Evolutionary conservation across 2,888 invertebrate species (phyloP), one percentile per base, ranked within the genome.

Genomic region (Zaprionus lineosus): DNA sequence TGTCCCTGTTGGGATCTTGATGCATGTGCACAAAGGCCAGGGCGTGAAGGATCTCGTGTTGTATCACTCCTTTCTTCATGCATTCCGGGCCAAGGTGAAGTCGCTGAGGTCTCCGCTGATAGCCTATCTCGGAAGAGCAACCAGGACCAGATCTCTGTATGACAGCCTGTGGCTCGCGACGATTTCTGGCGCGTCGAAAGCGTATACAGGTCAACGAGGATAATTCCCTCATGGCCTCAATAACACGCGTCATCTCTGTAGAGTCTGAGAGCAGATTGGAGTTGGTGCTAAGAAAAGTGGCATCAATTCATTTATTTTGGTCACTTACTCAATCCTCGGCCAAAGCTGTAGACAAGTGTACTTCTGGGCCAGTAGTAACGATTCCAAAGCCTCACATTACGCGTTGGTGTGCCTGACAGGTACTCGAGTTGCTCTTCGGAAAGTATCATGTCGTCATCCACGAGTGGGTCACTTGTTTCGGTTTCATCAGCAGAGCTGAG

Each of bases 11-110:
- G 0, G 91, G 92, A 1, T 95, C 91, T 76, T 93, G 94, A 86
- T 95, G 95, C 79, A 95, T 95, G 85, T 95, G 95, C 86, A 94
- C 91, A 87, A 95, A 95, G 0, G 95, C 95, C 0, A 93, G 81
- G 0, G 93, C 93, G 83, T 95, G 95, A 88, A 95, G 92, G 52
- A 95, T 88, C 86, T 95, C 95, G 76, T 95, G 95, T 7, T 94
- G 89, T 0, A 94, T 92, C 0, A 94, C 94, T 2, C 74, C 85
- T 2, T 62, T 14, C 3, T 51, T 19, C 47, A 86, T 75, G 40
- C 87, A 86, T 0, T 74, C 74, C 0, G 7, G 6, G 2, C 71
- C 73, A 11, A 81, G 18, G n/a, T 85, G 83, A 1, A 86, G 29
- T 1, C 0, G 2, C 41, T 86, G 83, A 2, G n/a, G n/a, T 2